Conservation (phyloP, 2,888 invertebrate genomes). For the Drosophila nr. medialis region DNA sequence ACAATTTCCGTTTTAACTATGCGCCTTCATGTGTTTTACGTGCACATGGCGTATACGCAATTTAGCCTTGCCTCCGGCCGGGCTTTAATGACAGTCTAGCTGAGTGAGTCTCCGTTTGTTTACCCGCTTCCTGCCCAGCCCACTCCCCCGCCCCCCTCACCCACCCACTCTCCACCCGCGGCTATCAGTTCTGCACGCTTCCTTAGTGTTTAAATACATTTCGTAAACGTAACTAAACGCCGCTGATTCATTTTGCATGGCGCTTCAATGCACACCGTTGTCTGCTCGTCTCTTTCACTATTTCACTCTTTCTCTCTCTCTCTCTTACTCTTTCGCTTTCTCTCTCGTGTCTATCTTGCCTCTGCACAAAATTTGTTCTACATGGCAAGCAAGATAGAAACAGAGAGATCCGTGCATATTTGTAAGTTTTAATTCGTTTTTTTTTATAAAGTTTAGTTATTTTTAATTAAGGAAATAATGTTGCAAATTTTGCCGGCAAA, state of each 20-base stretch:
- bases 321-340: not conserved
- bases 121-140: not conserved
- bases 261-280: slow-evolving; percentile 14
- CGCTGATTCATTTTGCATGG: slow-evolving; percentile 50
- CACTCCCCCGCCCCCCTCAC: not conserved
- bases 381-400: not conserved
- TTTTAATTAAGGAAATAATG: slow-evolving; percentile 13
- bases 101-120: slow-evolving; percentile 18
- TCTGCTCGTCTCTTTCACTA: not conserved
- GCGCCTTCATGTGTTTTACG: slow-evolving; percentile 45
- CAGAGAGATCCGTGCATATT: slow-evolving; percentile 12
- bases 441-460: not conserved
- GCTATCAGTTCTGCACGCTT: slow-evolving; percentile 39
- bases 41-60: slow-evolving; percentile 48
- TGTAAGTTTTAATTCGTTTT: slow-evolving; percentile 21
- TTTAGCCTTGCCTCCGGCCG: slow-evolving; percentile 34
- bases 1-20: slow-evolving; percentile 45
- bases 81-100: slow-evolving; percentile 36
- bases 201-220: slow-evolving; percentile 53
- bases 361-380: not conserved
- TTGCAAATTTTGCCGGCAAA: not conserved
- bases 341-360: not conserved
- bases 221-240: slow-evolving; percentile 35
- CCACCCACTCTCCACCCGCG: not conserved
- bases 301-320: not conserved